Percentiles rank a stretch among this genome's conserved stretches.
phyloP scores from a whole-genome alignment of 2,113 vertebrate genomes.

The Egretta garzetta region DNA sequence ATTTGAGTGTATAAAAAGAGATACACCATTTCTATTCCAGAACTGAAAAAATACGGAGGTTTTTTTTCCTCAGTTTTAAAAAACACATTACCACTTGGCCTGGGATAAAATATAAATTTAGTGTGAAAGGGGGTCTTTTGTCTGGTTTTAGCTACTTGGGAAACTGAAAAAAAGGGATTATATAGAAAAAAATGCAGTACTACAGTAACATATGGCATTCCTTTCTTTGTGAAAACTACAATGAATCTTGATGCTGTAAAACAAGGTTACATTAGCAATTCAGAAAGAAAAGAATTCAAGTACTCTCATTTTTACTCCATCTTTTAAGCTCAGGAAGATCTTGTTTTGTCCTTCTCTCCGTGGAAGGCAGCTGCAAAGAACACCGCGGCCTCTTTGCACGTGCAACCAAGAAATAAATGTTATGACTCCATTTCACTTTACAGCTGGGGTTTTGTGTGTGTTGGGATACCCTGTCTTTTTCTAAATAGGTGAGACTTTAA shows the following conservation, averaged over 20 bases:
- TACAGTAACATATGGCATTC: neutral
- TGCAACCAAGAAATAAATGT: neutral
- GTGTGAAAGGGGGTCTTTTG: neutral
- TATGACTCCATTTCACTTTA: neutral
- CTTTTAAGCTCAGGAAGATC: neutral
- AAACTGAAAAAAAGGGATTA: neutral
- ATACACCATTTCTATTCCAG: neutral
- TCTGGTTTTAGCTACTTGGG: neutral
- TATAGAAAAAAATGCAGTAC: neutral
- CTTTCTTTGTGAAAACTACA: neutral
- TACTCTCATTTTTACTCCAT: neutral
- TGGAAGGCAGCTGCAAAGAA: neutral
- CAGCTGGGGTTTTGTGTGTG: too few relatives aligned
- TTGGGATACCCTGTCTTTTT: neutral
- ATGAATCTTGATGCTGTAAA: neutral
- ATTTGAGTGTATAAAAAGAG: neutral
- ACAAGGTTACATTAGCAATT: neutral
- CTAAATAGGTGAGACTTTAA: neutral
- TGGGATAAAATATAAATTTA: neutral
- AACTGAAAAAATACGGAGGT: neutral
- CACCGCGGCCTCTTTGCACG: neutral
- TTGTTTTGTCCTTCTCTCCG: neutral
- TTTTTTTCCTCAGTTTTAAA: neutral
- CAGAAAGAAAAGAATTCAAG: neutral
- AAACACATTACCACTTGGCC: neutral